phyloP scores from a whole-genome alignment of 2,113 vertebrate species.

The Limnothrissa miodon region DNA sequence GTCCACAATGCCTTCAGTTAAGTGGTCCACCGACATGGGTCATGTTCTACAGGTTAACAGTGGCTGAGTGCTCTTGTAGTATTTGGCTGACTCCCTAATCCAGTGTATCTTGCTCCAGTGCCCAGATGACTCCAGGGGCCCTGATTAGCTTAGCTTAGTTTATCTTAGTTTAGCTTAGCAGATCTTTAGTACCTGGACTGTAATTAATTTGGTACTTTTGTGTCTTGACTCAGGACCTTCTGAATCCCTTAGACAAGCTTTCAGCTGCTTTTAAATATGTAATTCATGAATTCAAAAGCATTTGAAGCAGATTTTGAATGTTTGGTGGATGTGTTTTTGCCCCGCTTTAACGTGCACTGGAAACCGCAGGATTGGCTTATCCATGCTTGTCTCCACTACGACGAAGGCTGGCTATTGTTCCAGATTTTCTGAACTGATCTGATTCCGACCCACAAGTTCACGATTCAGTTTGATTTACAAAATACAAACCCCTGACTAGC shows the following conservation, averaged over 20 bases:
- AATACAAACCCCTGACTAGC: too few relatives aligned
- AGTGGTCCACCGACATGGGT: too few relatives aligned
- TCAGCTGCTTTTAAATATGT: too few relatives aligned
- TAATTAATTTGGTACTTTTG: neutral
- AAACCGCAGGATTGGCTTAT: neutral
- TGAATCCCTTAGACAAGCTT: neutral
- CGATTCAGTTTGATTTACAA: too few relatives aligned
- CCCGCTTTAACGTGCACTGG: neutral
- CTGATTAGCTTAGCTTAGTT: neutral
- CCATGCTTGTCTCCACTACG: neutral
- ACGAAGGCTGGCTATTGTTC: too few relatives aligned
- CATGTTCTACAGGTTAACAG: too few relatives aligned
- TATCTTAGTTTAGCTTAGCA: neutral
- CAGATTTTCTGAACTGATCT: too few relatives aligned
- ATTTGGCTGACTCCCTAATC: neutral
- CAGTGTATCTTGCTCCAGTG: too few relatives aligned
- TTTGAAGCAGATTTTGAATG: neutral
- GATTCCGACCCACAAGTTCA: too few relatives aligned
- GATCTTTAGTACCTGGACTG: neutral
- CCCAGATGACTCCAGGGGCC: neutral
- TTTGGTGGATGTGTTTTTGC: too few relatives aligned
- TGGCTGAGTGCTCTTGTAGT: neutral
- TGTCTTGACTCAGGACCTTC: neutral
- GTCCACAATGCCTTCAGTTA: too few relatives aligned
- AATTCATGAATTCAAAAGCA: too few relatives aligned